phyloP scores from a whole-genome alignment of 2,797 vertebrate genomes.

The Coccyzus lansbergi region DNA sequence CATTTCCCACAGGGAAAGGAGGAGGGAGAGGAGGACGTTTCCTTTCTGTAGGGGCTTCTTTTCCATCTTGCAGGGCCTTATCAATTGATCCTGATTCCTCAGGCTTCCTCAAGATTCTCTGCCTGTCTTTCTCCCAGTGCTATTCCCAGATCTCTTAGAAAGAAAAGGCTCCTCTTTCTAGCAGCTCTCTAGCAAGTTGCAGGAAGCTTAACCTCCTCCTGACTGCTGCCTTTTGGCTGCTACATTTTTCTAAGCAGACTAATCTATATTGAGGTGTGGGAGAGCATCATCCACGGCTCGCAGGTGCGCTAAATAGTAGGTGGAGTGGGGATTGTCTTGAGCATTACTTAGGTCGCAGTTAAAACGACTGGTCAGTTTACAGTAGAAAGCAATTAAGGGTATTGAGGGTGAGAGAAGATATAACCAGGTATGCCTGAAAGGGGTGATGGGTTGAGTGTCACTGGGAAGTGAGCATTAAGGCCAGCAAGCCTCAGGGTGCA shows the following conservation, averaged over 20 bases:
- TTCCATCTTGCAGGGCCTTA: neutral
- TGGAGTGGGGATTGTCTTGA: neutral
- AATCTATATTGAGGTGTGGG: neutral
- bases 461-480: neutral
- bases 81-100: neutral
- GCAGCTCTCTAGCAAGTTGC: neutral
- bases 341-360: neutral
- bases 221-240: neutral
- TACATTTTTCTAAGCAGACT: neutral
- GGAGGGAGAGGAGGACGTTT: neutral
- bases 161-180: neutral
- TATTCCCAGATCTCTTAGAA: neutral
- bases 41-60: neutral
- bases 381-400: neutral
- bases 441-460: neutral
- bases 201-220: neutral
- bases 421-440: neutral
- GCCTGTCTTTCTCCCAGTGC: neutral
- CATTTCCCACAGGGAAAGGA: neutral
- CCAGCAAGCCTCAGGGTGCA: neutral
- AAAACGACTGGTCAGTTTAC: neutral
- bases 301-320: rapidly evolving
- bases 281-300: neutral
- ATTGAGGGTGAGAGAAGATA: neutral
- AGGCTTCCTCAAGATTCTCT: neutral